Percentiles rank a stretch among this genome's conserved stretches.
Evolutionary conservation across 2,888 invertebrate species (phyloP).

Genomic region (Orthosia cruda): DNA sequence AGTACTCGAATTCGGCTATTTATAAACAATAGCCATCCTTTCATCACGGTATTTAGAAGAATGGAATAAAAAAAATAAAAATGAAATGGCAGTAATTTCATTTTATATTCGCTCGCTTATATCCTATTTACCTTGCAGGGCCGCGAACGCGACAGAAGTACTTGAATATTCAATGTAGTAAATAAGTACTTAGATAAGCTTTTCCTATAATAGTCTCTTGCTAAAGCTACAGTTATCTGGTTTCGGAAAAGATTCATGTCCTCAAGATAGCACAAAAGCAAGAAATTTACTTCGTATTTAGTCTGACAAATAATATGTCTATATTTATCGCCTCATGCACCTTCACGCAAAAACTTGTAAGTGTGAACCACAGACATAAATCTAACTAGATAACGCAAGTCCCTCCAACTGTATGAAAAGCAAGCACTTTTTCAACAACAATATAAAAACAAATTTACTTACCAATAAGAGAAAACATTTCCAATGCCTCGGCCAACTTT

Average conservation of each 20-base stretch:
- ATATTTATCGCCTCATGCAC: slow-evolving; percentile 3
- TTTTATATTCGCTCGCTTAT: neutral
- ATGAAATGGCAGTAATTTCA: neutral
- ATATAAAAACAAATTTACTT: too few species aligned
- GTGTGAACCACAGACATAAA: too few species aligned
- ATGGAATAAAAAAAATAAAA: too few species aligned
- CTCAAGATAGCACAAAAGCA: slow-evolving; percentile 1
- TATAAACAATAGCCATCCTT: too few species aligned
- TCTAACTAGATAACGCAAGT: too few species aligned
- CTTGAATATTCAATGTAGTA: neutral
- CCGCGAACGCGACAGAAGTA: neutral
- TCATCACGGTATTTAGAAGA: too few species aligned
- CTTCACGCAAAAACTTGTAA: neutral
- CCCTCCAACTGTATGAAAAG: too few species aligned
- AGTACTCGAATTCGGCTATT: too few species aligned
- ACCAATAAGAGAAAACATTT: too few species aligned
- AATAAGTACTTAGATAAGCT: neutral
- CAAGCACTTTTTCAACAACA: too few species aligned
- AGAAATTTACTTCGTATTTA: slow-evolving; percentile 12
- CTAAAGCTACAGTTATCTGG: slow-evolving; percentile 1
- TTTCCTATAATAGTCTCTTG: neutral
- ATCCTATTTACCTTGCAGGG: neutral
- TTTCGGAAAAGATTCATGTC: slow-evolving; percentile 13
- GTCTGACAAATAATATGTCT: neutral
- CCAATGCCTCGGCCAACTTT: too few species aligned